Percentiles rank a stretch among this genome's conserved stretches.
Conservation (phyloP, 2,888 invertebrate species). For the Dorcus parallelipipedus region DNA sequence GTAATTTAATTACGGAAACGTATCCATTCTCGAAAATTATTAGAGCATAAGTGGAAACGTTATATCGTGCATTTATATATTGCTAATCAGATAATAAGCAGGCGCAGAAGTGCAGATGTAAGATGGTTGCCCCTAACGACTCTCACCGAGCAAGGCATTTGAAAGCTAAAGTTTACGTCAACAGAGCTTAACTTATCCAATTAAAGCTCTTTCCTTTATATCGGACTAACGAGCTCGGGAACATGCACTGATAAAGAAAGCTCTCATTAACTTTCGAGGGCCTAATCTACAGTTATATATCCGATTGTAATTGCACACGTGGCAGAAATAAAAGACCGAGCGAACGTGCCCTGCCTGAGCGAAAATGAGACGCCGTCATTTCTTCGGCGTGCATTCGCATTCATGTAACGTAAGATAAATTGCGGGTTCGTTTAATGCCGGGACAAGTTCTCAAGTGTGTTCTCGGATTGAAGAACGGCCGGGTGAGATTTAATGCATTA, state of each 20-base stretch:
- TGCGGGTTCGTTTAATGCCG: neutral
- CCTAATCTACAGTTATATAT: constrained; percentile 23
- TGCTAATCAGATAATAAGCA: constrained; percentile 15
- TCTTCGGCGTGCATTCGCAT: neutral
- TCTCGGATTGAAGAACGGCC: neutral
- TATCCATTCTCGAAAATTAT: constrained; percentile 9
- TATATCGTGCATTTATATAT: constrained; percentile 15
- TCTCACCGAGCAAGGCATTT: constrained; percentile 32
- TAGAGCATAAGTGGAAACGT: constrained; percentile 14
- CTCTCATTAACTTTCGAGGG: constrained; percentile 24
- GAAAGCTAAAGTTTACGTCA: constrained; percentile 43
- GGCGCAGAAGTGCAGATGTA: constrained; percentile 25
- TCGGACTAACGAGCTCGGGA: constrained; percentile 43
- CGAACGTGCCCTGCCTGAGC: neutral
- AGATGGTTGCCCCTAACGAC: constrained; percentile 35
- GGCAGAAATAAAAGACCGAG: constrained; percentile 4
- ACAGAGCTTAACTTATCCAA: constrained; percentile 46
- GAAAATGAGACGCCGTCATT: neutral
- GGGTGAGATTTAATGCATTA: too few relatives aligned
- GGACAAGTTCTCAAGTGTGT: neutral
- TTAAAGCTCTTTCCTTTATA: constrained; percentile 45
- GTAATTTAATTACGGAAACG: constrained; percentile 7
- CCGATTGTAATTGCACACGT: constrained; percentile 22
- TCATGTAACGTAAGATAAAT: neutral
- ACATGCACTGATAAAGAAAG: constrained; percentile 43